Percentiles rank a stretch among this genome's conserved stretches.
Evolutionary conservation across 2,888 invertebrate genomes (phyloP).

Genomic region (Cephus pulcher): DNA sequence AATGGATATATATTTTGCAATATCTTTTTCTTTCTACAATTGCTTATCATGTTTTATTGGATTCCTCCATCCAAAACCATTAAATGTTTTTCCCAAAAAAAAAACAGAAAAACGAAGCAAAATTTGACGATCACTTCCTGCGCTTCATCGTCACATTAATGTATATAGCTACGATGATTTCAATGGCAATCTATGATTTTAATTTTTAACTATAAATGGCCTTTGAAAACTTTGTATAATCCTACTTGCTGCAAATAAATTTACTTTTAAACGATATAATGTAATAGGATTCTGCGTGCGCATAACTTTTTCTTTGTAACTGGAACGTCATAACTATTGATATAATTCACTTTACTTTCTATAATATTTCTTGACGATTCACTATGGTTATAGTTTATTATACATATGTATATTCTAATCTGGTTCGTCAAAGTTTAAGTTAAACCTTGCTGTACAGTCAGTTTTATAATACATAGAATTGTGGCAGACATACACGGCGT

Average conservation of each 20-base stretch:
- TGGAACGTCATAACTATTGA: background rate
- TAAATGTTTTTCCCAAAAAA: background rate
- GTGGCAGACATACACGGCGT: background rate
- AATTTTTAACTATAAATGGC: slow-evolving; percentile 29
- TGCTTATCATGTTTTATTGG: background rate
- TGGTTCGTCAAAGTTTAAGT: background rate
- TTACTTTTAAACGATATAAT: slow-evolving; percentile 3
- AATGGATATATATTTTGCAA: background rate
- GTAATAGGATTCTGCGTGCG: background rate
- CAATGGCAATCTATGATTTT: slow-evolving; percentile 26
- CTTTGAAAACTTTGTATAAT: slow-evolving; percentile 40
- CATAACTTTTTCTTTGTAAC: background rate
- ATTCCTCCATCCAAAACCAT: background rate
- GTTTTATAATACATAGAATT: background rate
- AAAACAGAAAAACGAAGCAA: background rate
- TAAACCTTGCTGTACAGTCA: background rate
- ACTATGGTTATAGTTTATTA: background rate
- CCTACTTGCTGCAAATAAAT: slow-evolving; percentile 41
- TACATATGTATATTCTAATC: background rate
- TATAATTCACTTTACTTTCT: background rate
- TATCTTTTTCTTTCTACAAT: background rate
- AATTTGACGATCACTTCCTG: slow-evolving; percentile 8
- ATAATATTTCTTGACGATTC: background rate
- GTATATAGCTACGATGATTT: slow-evolving; percentile 32
- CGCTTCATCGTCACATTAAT: slow-evolving; percentile 36